Conservation (phyloP, 2,797 vertebrate genomes). For the Lagorchestes hirsutus region DNA sequence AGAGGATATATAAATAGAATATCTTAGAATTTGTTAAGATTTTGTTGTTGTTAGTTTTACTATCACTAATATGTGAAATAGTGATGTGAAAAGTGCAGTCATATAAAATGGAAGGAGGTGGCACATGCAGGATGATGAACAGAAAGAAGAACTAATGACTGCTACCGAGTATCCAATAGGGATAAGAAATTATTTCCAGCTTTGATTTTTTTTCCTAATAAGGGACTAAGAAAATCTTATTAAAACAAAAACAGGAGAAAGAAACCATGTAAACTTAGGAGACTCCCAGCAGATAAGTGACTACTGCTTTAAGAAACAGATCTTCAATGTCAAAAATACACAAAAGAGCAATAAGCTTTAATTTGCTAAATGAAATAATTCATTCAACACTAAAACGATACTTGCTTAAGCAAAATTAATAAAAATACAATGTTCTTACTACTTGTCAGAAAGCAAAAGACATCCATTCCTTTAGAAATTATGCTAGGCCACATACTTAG, state of each 20-base stretch:
- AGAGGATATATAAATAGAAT: slow-evolving; percentile 15
- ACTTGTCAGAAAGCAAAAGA: slow-evolving; percentile 13
- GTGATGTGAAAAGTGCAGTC: not conserved
- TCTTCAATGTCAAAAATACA: not conserved
- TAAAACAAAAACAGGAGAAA: not conserved
- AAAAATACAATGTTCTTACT: slow-evolving; percentile 47
- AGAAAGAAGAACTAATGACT: not conserved
- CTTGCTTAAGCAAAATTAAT: not conserved
- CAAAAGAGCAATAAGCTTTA: not conserved
- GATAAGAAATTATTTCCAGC: not conserved
- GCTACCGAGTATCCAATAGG: not conserved
- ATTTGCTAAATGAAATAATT: not conserved
- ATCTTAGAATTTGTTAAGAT: slow-evolving; percentile 7
- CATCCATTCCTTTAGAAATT: slow-evolving; percentile 42
- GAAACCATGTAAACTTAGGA: not conserved
- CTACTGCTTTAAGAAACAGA: not conserved
- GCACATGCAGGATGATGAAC: not conserved
- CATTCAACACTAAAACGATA: not conserved
- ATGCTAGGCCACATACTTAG: slow-evolving; percentile 15
- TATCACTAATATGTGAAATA: slow-evolving; percentile 23
- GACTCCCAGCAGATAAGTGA: not conserved
- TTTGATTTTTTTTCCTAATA: not conserved
- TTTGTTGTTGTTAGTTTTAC: slow-evolving; percentile 21
- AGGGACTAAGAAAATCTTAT: not conserved
- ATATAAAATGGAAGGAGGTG: not conserved